Evolutionary conservation across 2,797 vertebrate species (phyloP), one percentile per base, ranked within the genome.

Genomic region (Spinus olivaceus): DNA sequence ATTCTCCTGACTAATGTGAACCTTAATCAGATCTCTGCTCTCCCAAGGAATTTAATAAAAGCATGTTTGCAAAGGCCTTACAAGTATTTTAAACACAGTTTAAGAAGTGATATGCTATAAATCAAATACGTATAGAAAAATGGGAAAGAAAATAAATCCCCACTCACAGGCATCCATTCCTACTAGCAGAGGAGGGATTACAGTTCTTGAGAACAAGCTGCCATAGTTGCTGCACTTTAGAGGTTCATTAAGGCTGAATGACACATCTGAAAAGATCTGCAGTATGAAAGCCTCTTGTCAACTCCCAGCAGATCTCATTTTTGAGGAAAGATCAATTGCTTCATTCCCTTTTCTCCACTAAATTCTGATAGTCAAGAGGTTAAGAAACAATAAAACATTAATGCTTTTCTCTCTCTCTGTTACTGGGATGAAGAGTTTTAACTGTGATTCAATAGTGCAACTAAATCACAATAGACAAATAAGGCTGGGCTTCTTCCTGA

Each of bases 41-140:
- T 72, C 67, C 60, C 67, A 27, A 12, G 37, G 32, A 82, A 88
- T 93, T 94, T 57, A 93, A 91, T 81, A 89, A 70, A 91, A 73
- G 27, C 37, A 70, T 84, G 83, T 95, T 96, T 94, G 85, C 51
- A 73, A 84, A 85, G 60, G 37, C 27, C 77, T 94, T 92, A 49
- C 56, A 56, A 70, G 44, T 56, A 85, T 77, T 94, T 96, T 64
- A 87, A 94, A 91, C 67, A 81, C 51, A 70, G 21, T 92, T 90
- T 92, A 73, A 80, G 59, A 63, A 92, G 80, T 24, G 8, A 49
- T 56, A 82, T 2, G 5, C 56, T 73, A 87, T 49, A 90, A 85
- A 90, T 77, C 25, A 84, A 79, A 80, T 66, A 79, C 24, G 27
- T 65, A 59, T 8, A 57, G 57, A 66, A 92, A 94, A 79, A 42